Percentiles rank a stretch among this genome's conserved stretches.
These are phyloP conservation scores for Dinothrombium tinctorium DNA, from an alignment of 1,140 invertebrate genomes.

Conservation along the genomic window DNA sequence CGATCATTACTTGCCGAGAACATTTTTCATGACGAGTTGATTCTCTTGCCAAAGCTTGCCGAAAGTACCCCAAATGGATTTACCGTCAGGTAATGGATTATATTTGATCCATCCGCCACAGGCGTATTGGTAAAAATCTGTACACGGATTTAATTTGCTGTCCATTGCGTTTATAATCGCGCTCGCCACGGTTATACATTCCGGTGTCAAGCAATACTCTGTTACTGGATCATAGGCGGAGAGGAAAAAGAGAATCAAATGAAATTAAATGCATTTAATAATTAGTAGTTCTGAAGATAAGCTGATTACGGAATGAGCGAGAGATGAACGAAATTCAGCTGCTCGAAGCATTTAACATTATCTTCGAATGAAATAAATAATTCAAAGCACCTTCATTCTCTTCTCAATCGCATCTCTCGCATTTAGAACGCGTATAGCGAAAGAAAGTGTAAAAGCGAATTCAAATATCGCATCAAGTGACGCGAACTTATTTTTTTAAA, in stretches of 20 bases:
- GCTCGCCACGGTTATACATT: slow-evolving; percentile 61
- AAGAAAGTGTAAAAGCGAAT: too few relatives aligned
- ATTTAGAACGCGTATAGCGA: too few relatives aligned
- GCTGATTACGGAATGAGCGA: not conserved
- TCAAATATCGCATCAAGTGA: too few relatives aligned
- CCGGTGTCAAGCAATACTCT: slow-evolving; percentile 42
- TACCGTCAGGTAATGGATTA: slow-evolving; percentile 67
- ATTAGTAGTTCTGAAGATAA: not conserved
- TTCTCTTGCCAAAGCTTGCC: slow-evolving; percentile 75
- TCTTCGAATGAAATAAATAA: not conserved
- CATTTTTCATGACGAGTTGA: slow-evolving; percentile 69
- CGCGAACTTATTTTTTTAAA: too few relatives aligned
- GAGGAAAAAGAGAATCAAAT: not conserved
- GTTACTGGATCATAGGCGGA: not conserved
- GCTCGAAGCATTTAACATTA: not conserved
- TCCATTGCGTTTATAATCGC: slow-evolving; percentile 64
- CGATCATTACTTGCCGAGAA: slow-evolving; percentile 36
- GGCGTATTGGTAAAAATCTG: slow-evolving; percentile 81
- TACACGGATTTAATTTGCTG: slow-evolving; percentile 49
- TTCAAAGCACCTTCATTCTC: too few relatives aligned
- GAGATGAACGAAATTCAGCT: not conserved
- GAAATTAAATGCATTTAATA: not conserved
- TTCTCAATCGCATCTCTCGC: too few relatives aligned
- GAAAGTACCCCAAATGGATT: slow-evolving; percentile 85
- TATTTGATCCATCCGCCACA: slow-evolving; percentile 77